These are phyloP conservation scores for Halcyon malimbica DNA, from an alignment of 2,113 vertebrate species.

Conservation along the genomic window DNA sequence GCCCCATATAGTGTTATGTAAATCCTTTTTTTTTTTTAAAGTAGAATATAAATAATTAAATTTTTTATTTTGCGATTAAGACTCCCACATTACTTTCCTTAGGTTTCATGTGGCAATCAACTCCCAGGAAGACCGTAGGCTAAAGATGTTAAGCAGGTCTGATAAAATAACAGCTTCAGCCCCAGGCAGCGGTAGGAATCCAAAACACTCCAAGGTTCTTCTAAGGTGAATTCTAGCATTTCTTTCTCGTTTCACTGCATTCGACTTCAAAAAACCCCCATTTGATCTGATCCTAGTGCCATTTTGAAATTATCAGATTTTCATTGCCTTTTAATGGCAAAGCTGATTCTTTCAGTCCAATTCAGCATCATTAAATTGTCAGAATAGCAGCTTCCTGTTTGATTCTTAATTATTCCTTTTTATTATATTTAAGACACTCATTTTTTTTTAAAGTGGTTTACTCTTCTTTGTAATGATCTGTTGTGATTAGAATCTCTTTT, in stretches of 20 bases:
- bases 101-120: not conserved
- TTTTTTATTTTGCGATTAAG: not conserved
- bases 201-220: not conserved
- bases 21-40: not conserved
- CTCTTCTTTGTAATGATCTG: constrained; percentile 74
- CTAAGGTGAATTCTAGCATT: not conserved
- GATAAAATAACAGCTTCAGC: not conserved
- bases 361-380: constrained; percentile 74
- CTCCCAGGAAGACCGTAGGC: not conserved
- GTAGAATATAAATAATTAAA: not conserved
- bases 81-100: not conserved
- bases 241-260: not conserved
- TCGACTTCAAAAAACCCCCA: not conserved
- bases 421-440: constrained; percentile 81
- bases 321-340: constrained; percentile 48
- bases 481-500: constrained; percentile 77
- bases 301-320: constrained; percentile 67
- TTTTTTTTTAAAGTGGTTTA: constrained; percentile 71
- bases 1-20: not conserved
- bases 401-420: constrained; percentile 79
- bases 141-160: not conserved
- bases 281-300: constrained; percentile 34
- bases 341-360: constrained; percentile 67
- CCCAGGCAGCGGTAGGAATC: not conserved
- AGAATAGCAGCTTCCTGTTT: constrained; percentile 66